Percentiles rank a stretch among this genome's conserved stretches.
Evolutionary conservation across 2,888 invertebrate genomes (phyloP).

Genomic region (Muscina levida): DNA sequence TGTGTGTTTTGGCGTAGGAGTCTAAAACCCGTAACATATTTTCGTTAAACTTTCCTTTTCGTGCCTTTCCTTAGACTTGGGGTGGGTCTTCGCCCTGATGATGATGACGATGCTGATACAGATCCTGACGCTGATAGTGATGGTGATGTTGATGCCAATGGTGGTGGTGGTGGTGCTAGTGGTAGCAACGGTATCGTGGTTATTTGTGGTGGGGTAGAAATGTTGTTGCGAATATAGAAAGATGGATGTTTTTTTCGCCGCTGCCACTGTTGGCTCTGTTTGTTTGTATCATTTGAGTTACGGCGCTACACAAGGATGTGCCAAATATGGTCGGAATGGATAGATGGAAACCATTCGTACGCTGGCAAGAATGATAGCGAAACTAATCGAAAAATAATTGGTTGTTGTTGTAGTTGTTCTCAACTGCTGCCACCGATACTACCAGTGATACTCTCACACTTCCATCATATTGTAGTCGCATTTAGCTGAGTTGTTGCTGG

Average conservation of each 20-base stretch:
- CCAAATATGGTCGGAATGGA: slow-evolving; percentile 71
- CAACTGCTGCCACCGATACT: slow-evolving; percentile 58
- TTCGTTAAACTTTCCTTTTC: slow-evolving; percentile 65
- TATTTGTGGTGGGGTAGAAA: slow-evolving; percentile 25
- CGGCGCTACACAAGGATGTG: slow-evolving; percentile 62
- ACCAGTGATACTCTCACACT: slow-evolving; percentile 54
- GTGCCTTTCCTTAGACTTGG: slow-evolving; percentile 49
- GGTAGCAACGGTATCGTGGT: slow-evolving; percentile 15
- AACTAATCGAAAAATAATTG: slow-evolving; percentile 80
- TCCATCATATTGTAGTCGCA: slow-evolving; percentile 39
- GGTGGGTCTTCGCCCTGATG: slow-evolving; percentile 63
- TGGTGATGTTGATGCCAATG: slow-evolving; percentile 37
- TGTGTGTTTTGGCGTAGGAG: slow-evolving; percentile 66
- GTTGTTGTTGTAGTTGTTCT: slow-evolving; percentile 73
- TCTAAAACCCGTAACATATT: slow-evolving; percentile 65
- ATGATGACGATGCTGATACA: slow-evolving; percentile 47
- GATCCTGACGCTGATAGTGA: slow-evolving; percentile 33
- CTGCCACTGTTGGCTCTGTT: slow-evolving; percentile 22
- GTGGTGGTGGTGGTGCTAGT: slow-evolving; percentile 28
- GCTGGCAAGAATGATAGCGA: slow-evolving; percentile 76
- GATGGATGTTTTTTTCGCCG: slow-evolving; percentile 69
- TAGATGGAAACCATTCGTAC: slow-evolving; percentile 53
- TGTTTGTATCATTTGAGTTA: slow-evolving; percentile 56
- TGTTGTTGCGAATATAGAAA: slow-evolving; percentile 65
- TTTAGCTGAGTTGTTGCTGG: slow-evolving; percentile 45